phyloP scores from a whole-genome alignment of 2,797 vertebrate genomes.

The Hirundo rustica region DNA sequence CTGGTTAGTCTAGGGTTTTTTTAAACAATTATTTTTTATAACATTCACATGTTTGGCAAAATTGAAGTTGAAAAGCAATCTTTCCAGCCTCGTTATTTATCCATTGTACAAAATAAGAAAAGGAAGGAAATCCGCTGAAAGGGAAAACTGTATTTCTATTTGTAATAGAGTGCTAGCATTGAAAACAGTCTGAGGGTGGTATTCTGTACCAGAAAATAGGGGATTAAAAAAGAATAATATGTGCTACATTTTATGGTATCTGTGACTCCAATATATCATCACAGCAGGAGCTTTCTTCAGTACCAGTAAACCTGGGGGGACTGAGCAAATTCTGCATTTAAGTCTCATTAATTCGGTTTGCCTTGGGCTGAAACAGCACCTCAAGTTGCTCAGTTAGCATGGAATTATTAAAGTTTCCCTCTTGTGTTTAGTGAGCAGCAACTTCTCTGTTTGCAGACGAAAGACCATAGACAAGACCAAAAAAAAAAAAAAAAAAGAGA shows the following conservation, averaged over 20 bases:
- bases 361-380: background rate
- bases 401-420: background rate
- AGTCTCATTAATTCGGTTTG: background rate
- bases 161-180: background rate
- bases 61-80: slow-evolving; percentile 8
- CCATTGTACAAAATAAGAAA: background rate
- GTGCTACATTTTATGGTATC: background rate
- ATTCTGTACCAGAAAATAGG: background rate
- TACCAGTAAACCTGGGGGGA: background rate
- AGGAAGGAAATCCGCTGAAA: slow-evolving; percentile 16
- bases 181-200: background rate
- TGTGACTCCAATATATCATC: slow-evolving; percentile 1
- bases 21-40: background rate
- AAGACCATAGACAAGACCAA: background rate
- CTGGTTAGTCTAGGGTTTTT: background rate
- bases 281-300: slow-evolving; percentile 12
- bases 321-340: slow-evolving; percentile 33
- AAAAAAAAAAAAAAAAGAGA: background rate
- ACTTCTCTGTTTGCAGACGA: background rate
- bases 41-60: background rate
- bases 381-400: background rate
- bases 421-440: background rate
- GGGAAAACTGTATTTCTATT: background rate
- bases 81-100: slow-evolving; percentile 18
- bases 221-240: background rate